Conservation (phyloP, 2,113 vertebrate species). For the Pomatorhinus ruficollis region DNA sequence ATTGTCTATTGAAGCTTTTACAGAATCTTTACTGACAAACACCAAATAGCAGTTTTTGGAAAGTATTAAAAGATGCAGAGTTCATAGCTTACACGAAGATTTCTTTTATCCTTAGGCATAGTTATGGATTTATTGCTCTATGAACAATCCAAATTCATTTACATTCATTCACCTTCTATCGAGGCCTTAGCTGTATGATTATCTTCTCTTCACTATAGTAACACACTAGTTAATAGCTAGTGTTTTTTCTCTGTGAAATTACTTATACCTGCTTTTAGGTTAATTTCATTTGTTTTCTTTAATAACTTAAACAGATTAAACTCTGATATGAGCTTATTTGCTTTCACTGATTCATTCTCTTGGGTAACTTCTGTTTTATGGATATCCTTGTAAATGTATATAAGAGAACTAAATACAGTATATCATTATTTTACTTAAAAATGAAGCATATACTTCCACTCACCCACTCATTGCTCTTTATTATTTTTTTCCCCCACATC, state of each 20-base stretch:
- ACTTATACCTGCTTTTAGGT: neutral
- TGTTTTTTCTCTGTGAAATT: neutral
- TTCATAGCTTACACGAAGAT: neutral
- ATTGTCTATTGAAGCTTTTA: neutral
- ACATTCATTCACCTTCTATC: neutral
- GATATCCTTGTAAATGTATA: fast-evolving
- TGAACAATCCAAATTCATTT: neutral
- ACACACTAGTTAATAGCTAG: neutral
- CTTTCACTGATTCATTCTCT: neutral
- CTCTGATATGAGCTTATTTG: neutral
- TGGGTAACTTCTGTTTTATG: neutral
- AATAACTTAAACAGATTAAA: neutral
- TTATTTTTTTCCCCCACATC: fast-evolving
- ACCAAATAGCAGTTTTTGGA: neutral
- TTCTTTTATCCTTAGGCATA: neutral
- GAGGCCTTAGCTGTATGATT: neutral
- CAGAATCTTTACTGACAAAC: neutral
- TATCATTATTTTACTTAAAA: neutral
- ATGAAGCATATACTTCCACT: neutral
- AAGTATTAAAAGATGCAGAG: neutral
- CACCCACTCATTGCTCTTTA: neutral
- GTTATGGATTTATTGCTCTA: neutral
- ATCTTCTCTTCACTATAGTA: neutral
- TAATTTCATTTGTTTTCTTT: neutral
- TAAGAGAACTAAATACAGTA: neutral